Evolutionary conservation across 2,888 invertebrate genomes (phyloP), one percentile per base, ranked within the genome.

Genomic region (Creontiades dilutus): DNA sequence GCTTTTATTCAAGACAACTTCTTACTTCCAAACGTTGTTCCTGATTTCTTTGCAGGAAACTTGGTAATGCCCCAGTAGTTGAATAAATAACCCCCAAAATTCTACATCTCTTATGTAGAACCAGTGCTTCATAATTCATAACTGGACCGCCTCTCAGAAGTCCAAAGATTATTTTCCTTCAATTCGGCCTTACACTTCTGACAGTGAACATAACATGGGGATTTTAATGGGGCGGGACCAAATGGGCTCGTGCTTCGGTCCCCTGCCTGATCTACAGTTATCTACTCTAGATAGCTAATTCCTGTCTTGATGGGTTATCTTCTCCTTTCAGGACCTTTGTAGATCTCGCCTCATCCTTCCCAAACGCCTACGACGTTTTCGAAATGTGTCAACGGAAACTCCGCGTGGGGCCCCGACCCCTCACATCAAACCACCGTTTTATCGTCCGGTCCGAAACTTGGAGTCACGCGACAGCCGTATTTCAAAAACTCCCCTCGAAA

Each of bases 361-460:
- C 0, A 68, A 68, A 68, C 68, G 68, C 68, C 68, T 68, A 68
- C 68, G 23, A 68, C 68, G 68, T 68, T 68, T 23, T 23, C 23
- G 68, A 68, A 68, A 68, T 68, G 68, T 68, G 68, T 23, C 68
- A 68, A 68, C 68, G 68, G 68, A 68, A 68, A 68, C 68, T 68
- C 68, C 68, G 68, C 68, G 68, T 68, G 68, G 68, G 68, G 68
- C 27, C 68, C 13, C 68, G 68, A 68, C 68, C 23, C 9, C 68
- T 68, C 68, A 27, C 68, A 68, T 68, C 68, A 68, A 68, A 68
- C 68, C 68, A 68, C 19, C n/a, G 19, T 27, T 68, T 68, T 68
- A 68, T 68, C 23, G 23, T 13, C 27, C 13, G 68, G 68, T 23
- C 68, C 68, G 23, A 68, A 68, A 4, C 12, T 27, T 23, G 27